Evolutionary conservation across 2,888 invertebrate species (phyloP), one percentile per base, ranked within the genome.

Genomic region (Torymus texanus): DNA sequence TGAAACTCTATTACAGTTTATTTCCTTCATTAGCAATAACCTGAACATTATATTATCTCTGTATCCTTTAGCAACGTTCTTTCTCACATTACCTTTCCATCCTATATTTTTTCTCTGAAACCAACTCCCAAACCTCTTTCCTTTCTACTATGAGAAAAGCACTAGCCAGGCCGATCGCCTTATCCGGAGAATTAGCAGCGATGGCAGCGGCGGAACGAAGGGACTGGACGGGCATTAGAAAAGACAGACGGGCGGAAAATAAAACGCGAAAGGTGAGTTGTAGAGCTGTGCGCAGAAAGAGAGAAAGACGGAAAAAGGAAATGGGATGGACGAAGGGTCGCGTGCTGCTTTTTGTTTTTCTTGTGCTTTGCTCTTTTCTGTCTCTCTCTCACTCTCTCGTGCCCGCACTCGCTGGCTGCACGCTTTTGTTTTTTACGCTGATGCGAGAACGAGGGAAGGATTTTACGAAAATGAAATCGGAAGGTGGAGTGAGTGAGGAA

Each of bases 181-280:
- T 41, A 41, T 41, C 41, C 8, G 41, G 41, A 41, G 41, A 41
- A 41, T 41, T 41, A 41, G 41, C 41, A 8, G 41, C 41, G 41
- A 8, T 41, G 41, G 41, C n/a, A 56, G 16, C 14, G 2, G 14
- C 14, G 16, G 14, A 56, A 13, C 14, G 16, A 16, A 29, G 14
- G n/a, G 55, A 55, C 29, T 2, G 41, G 16, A 16, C 11, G 16
- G 41, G 63, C 41, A 63, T 63, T 63, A 63, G 63, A 63, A 63
- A 63, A 63, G 63, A 63, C 63, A 63, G 63, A 63, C 63, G 63
- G 41, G 41, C n/a, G 50, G 50, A 63, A 63, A 63, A 63, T 63
- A 63, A 63, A 63, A 63, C 41, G 41, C 63, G 41, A 16, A 2
- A 16, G 41, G 10, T n/a, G 10, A 16, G 41, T 29, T 50, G 50